Conservation (phyloP, 2,113 vertebrate genomes). For the Grallaria varia region DNA sequence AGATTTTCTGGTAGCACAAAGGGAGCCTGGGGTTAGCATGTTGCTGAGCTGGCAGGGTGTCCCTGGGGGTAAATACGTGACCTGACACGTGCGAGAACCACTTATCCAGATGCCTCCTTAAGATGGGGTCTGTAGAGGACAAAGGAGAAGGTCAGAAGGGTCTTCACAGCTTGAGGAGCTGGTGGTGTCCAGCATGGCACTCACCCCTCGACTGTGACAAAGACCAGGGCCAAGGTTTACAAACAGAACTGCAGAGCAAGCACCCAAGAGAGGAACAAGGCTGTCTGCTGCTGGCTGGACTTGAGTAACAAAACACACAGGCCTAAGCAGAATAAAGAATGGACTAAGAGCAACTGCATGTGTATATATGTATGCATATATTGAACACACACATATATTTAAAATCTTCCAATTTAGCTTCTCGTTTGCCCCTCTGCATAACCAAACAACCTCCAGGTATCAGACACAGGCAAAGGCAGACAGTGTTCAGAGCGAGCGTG, state of each 20-base stretch:
- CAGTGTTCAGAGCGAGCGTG: background rate
- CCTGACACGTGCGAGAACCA: rapidly evolving
- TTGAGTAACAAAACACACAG: background rate
- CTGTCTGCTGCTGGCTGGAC: background rate
- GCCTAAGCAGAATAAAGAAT: background rate
- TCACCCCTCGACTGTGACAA: background rate
- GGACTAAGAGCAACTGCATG: background rate
- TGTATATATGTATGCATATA: rapidly evolving
- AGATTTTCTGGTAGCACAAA: background rate
- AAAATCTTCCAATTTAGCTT: background rate
- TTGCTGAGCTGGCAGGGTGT: background rate
- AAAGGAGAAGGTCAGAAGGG: background rate
- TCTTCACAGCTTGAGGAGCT: conserved; percentile 15
- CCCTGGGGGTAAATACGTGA: background rate
- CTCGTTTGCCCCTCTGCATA: background rate
- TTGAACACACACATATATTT: background rate
- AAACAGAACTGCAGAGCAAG: background rate
- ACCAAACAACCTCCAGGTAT: background rate
- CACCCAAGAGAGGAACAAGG: background rate
- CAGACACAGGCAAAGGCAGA: background rate
- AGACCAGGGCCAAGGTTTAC: background rate
- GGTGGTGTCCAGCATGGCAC: background rate
- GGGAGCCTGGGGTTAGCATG: background rate
- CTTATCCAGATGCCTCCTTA: background rate
- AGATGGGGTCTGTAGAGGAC: background rate